These are phyloP conservation scores for Drosophila rhopaloa DNA, from an alignment of 1,140 invertebrate genomes.

Conservation along the genomic window DNA sequence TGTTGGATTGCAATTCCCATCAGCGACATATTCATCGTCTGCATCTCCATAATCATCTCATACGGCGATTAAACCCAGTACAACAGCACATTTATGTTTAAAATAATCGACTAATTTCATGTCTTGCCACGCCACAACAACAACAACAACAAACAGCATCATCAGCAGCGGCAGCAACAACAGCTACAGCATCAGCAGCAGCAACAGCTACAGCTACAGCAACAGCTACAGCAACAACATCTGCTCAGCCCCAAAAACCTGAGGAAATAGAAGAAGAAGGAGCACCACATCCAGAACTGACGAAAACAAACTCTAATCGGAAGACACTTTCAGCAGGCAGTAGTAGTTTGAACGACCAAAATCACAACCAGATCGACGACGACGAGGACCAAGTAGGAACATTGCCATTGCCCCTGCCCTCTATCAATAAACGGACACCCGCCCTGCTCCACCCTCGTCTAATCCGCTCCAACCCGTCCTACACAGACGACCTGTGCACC, in stretches of 20 bases:
- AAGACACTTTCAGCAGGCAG: conserved; percentile 44
- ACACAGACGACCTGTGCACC: conserved; percentile 36
- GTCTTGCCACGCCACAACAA: conserved; percentile 52
- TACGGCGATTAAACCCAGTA: conserved; percentile 34
- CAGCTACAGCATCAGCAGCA: conserved; percentile 13
- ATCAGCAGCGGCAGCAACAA: conserved; percentile 5
- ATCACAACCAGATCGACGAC: conserved; percentile 2
- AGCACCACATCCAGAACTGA: conserved; percentile 4
- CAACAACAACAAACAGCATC: conserved; percentile 15
- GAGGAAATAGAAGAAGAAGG: conserved; percentile 6
- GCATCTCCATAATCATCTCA: conserved; percentile 15
- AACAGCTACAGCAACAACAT: conserved; percentile 2
- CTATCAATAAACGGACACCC: conserved; percentile 18
- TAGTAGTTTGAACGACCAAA: conserved; percentile 3
- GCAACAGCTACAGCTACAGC: no score
- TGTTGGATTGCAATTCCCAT: conserved; percentile 23
- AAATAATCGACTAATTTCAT: conserved; percentile 73
- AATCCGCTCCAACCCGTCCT: conserved; percentile 14
- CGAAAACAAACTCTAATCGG: conserved; percentile 38
- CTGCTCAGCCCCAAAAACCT: conserved; percentile 11
- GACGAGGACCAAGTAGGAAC: conserved; percentile 45
- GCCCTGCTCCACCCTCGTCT: not conserved
- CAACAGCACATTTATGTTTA: conserved; percentile 55
- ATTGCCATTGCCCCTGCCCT: conserved; percentile 35
- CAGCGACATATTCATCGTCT: conserved; percentile 16